phyloP scores from a whole-genome alignment of 37 sponge, comb jelly and placozoan genomes.

The Halisarca cf. caerulea region DNA sequence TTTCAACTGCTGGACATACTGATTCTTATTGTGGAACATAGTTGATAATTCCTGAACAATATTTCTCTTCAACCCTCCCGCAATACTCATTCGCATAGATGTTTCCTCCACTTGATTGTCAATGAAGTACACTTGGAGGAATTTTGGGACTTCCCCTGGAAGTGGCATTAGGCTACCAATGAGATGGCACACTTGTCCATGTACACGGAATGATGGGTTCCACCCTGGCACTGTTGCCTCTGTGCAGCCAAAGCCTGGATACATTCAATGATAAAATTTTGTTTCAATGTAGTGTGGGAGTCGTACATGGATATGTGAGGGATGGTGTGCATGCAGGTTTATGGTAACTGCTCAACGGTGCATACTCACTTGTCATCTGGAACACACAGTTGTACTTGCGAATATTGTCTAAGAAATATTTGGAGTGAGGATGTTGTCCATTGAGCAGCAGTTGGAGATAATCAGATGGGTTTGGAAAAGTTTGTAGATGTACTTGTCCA shows the following conservation, averaged over 20 bases:
- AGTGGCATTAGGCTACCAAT: constrained; percentile 40
- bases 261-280: no score
- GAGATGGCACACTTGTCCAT: constrained; percentile 53
- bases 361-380: no score
- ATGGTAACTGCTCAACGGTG: no score
- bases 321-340: neutral
- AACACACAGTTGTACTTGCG: no score
- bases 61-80: constrained; percentile 1
- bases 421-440: constrained; percentile 20
- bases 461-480: constrained; percentile 10
- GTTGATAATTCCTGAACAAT: neutral
- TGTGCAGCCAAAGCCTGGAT: constrained; percentile 33
- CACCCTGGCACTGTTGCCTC: constrained; percentile 23
- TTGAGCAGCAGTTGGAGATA: constrained; percentile 5
- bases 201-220: constrained; percentile 48
- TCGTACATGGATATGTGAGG: no score
- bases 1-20: neutral
- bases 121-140: constrained; percentile 32
- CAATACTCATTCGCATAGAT: neutral
- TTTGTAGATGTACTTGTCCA: constrained; percentile 23
- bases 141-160: constrained; percentile 35
- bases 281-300: no score
- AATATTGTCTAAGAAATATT: constrained; percentile 30
- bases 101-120: neutral
- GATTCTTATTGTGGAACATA: constrained; percentile 1